Conservation (phyloP, 2,797 vertebrate species). For the Remorina albescens region DNA sequence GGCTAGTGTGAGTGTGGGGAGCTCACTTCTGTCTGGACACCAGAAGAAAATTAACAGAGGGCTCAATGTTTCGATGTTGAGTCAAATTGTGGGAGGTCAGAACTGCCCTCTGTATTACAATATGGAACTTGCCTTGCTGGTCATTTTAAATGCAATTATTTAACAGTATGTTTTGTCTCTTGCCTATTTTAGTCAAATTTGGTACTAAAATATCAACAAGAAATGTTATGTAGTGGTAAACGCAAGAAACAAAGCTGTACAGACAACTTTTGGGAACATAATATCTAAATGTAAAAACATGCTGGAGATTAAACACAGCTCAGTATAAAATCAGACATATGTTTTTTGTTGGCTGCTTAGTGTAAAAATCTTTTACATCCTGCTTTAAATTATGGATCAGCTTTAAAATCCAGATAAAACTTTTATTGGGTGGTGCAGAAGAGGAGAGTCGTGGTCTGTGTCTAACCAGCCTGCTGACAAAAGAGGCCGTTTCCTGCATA, state of each 20-base stretch:
- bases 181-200: neutral
- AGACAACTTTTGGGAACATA: neutral
- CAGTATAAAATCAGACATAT: constrained; percentile 55
- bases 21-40: constrained; percentile 76
- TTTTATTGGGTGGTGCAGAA: constrained; percentile 83
- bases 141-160: constrained; percentile 37
- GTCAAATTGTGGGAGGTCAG: constrained; percentile 75
- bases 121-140: constrained; percentile 42
- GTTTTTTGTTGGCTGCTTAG: constrained; percentile 76
- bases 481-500: constrained; percentile 85
- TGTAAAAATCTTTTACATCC: constrained; percentile 82
- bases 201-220: constrained; percentile 6
- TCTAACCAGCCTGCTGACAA: constrained; percentile 82
- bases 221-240: constrained; percentile 8
- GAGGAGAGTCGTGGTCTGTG: constrained; percentile 73
- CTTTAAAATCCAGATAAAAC: constrained; percentile 86
- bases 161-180: neutral
- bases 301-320: constrained; percentile 23
- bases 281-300: constrained; percentile 6
- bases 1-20: constrained; percentile 57
- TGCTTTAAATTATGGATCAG: constrained; percentile 84
- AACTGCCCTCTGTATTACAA: constrained; percentile 50
- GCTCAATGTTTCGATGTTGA: constrained; percentile 81
- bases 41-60: constrained; percentile 84
- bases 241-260: neutral